phyloP scores from a whole-genome alignment of 2,888 invertebrate genomes.

The Epinotia brunnichana region DNA sequence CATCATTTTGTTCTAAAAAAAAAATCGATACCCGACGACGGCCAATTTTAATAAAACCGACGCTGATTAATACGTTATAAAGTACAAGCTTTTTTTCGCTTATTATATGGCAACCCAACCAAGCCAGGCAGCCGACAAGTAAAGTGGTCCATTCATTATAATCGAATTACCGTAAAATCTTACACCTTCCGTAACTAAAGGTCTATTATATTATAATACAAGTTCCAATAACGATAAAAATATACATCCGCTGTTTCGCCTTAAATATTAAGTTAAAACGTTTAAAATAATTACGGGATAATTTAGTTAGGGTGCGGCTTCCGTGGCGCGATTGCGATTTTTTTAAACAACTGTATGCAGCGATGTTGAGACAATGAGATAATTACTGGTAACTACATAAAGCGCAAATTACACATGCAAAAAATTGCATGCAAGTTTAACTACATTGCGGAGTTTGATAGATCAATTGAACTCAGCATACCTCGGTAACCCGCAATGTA shows the following conservation, averaged over 20 bases:
- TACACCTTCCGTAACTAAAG: slow-evolving; percentile 64
- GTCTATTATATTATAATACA: slow-evolving; percentile 70
- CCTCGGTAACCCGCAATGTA: too few relatives aligned
- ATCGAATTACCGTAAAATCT: slow-evolving; percentile 61
- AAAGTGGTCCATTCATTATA: slow-evolving; percentile 53
- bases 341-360: too few relatives aligned
- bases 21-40: slow-evolving; percentile 30
- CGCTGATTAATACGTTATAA: slow-evolving; percentile 45
- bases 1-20: too few relatives aligned
- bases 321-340: slow-evolving; percentile 42
- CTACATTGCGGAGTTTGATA: too few relatives aligned
- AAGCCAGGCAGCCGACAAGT: slow-evolving; percentile 45
- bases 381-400: too few relatives aligned
- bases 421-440: too few relatives aligned
- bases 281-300: slow-evolving; percentile 80
- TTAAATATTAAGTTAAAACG: slow-evolving; percentile 80
- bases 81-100: slow-evolving; percentile 30
- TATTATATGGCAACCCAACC: slow-evolving; percentile 37
- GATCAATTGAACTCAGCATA: too few relatives aligned
- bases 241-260: slow-evolving; percentile 69
- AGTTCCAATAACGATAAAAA: slow-evolving; percentile 67
- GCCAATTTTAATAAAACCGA: slow-evolving; percentile 45
- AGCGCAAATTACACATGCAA: too few relatives aligned
- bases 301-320: slow-evolving; percentile 67
- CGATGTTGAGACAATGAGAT: too few relatives aligned